A percentile compares a stretch with the other conserved stretches of the same genome.
phyloP scores from a whole-genome alignment of 2,113 vertebrate species.

The Nanorana parkeri region DNA sequence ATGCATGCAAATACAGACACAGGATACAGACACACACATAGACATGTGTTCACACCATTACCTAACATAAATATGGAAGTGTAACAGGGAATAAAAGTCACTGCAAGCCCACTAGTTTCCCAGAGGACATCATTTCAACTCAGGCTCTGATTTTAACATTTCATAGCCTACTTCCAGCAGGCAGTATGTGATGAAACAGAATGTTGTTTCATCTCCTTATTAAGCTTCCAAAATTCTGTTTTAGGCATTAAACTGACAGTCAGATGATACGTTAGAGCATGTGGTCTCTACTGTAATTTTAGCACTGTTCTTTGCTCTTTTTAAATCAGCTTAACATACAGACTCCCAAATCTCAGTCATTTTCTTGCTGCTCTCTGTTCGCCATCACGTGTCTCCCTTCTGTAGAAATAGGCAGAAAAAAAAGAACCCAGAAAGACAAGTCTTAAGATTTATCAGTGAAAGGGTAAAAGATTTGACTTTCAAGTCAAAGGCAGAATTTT shows the following conservation, averaged over 20 bases:
- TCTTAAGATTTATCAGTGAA: not conserved
- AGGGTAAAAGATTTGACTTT: not conserved
- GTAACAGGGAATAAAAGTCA: not conserved
- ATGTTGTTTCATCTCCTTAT: slow-evolving; percentile 19
- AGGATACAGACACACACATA: not conserved
- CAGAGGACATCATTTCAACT: not conserved
- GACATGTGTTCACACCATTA: not conserved
- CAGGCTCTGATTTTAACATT: slow-evolving; percentile 13
- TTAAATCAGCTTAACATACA: slow-evolving; percentile 8
- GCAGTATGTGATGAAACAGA: slow-evolving; percentile 26
- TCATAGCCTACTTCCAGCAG: slow-evolving; percentile 25
- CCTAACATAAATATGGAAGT: slow-evolving; percentile 4
- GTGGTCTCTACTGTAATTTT: not conserved
- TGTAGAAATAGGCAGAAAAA: slow-evolving; percentile 31
- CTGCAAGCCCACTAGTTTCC: not conserved
- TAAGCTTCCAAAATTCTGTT: slow-evolving; percentile 31
- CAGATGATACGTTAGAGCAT: not conserved
- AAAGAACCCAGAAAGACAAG: not conserved
- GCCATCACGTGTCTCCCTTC: not conserved
- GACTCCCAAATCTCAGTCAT: not conserved
- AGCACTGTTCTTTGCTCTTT: not conserved
- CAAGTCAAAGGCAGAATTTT: not conserved
- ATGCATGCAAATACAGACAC: not conserved
- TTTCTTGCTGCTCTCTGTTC: not conserved
- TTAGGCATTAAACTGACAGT: slow-evolving; percentile 39